These are phyloP conservation scores for Natator depressus DNA, from an alignment of 2,113 vertebrate genomes.

Conservation along the genomic window DNA sequence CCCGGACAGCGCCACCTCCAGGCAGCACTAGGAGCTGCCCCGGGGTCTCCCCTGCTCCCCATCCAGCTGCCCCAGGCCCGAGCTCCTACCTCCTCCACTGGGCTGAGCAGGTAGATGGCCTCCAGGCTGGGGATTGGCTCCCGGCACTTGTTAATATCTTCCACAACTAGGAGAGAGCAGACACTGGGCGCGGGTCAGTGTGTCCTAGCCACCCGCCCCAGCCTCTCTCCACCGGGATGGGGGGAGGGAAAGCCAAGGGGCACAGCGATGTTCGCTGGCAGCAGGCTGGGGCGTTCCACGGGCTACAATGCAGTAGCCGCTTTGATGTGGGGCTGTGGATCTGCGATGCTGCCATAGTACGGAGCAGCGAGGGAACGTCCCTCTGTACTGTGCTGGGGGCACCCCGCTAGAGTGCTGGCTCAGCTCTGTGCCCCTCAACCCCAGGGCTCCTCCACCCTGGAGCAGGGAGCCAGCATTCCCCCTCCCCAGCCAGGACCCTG, in stretches of 20 bases:
- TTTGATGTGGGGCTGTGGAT: no score
- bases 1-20: not conserved
- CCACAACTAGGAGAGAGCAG: constrained; percentile 82
- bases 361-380: no score
- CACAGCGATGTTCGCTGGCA: not conserved
- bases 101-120: constrained; percentile 93
- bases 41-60: not conserved
- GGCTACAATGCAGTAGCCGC: no score
- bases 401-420: no score
- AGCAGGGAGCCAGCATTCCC: no score
- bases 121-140: constrained; percentile 93
- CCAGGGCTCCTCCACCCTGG: no score
- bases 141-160: constrained; percentile 90
- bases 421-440: no score
- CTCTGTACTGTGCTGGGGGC: not conserved
- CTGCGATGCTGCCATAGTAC: no score
- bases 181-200: not conserved
- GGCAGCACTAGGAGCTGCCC: not conserved
- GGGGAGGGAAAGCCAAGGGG: no score
- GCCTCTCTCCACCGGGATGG: not conserved
- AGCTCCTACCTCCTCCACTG: constrained; percentile 82
- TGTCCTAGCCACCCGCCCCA: no score
- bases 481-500: no score
- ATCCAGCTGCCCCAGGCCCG: not conserved
- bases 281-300: no score